phyloP scores from a whole-genome alignment of 2,888 invertebrate genomes.

The Acrobasis repandana region DNA sequence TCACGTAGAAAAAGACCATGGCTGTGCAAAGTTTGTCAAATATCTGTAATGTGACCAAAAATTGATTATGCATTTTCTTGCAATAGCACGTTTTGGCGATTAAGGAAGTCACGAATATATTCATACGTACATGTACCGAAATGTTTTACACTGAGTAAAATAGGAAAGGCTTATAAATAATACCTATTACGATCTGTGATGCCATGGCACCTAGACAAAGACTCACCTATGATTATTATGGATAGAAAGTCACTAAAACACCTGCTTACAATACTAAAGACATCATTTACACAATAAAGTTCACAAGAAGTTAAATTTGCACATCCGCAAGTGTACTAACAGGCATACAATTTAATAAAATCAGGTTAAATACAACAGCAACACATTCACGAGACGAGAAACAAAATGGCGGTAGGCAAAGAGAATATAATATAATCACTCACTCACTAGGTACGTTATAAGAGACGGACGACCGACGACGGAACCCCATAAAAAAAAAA shows the following conservation, averaged over 20 bases:
- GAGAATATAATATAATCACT: too few relatives aligned
- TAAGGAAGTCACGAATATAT: too few relatives aligned
- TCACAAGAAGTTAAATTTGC: constrained; percentile 5
- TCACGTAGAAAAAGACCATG: too few relatives aligned
- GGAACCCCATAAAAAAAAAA: too few relatives aligned
- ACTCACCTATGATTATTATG: constrained; percentile 21
- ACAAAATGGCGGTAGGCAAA: constrained; percentile 5
- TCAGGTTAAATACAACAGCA: neutral
- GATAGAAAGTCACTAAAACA: constrained; percentile 29
- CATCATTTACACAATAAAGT: constrained; percentile 29
- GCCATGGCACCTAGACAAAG: neutral
- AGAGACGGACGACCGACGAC: too few relatives aligned
- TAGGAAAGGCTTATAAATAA: neutral
- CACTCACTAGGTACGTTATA: too few relatives aligned
- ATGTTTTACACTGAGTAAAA: neutral
- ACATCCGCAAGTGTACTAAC: neutral
- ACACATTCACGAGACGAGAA: neutral
- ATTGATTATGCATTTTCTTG: too few relatives aligned
- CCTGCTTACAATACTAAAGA: constrained; percentile 26
- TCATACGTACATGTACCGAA: too few relatives aligned
- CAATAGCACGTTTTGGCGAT: too few relatives aligned
- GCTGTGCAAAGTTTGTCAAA: too few relatives aligned
- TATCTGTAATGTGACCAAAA: too few relatives aligned
- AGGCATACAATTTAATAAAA: constrained; percentile 10
- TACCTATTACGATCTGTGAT: neutral